Evolutionary conservation across 2,888 invertebrate genomes (phyloP), one percentile per base, ranked within the genome.

Genomic region (Plebejus melissa): DNA sequence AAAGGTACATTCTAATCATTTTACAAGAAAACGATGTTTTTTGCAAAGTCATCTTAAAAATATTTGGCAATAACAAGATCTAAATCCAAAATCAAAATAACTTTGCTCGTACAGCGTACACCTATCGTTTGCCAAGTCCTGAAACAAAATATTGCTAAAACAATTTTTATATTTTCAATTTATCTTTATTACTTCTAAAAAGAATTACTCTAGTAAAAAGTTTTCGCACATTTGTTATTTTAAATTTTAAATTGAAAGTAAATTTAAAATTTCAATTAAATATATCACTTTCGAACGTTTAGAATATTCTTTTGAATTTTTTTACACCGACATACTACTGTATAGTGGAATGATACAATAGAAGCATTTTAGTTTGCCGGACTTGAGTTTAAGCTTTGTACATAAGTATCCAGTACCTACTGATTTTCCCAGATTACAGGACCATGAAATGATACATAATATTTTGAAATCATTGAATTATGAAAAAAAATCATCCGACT

Each of bases 41-140:
- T 3, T 60, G 54, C 4, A 54, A 3, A 60, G 4, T 50, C 46
- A 16, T 70, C 6, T 70, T 28, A 28, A 41, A 70, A 22, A 16
- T 70, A 71, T 71, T 71, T 71, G 71, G 71, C 71, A 46, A 46
- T 71, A 46, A 13, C 46, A 13, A 22, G 7, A 9, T 46, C 46
- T 50, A 50, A 41, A 11, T 46, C 71, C 50, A 71, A 22, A 46
- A 50, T 28, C 46, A n/a, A 70, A 38, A 4, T 41, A 4, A 71
- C 71, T 22, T 71, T 2, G 41, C 71, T 50, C 69, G 41, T 69
- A 69, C 16, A 46, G 46, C 58, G n/a, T 28, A 9, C 2, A 6
- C n/a, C 22, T 7, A 22, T 58, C 2, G n/a, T 28, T 28, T 28
- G 22, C 60, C 11, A 32, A 65, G 32, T 60, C 65, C 65, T 65